Evolutionary conservation across 2,113 vertebrate genomes (phyloP).

Genomic region (Oncorhynchus kisutch): DNA sequence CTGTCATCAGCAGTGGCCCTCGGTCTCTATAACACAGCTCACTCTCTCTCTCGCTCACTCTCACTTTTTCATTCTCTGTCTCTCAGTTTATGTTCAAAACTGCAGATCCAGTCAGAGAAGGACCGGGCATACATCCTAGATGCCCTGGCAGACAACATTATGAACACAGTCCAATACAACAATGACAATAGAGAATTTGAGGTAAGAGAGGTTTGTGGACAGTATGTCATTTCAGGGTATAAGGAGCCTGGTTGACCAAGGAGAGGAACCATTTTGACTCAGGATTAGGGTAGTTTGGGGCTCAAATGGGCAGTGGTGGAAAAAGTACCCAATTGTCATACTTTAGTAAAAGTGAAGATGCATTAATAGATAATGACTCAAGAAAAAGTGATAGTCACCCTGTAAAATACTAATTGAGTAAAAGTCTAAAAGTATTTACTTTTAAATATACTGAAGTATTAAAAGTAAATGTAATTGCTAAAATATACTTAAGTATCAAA

Average conservation of each 20-base stretch:
- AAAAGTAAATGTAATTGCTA: too few relatives aligned
- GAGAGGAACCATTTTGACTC: background rate
- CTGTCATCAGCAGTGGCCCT: background rate
- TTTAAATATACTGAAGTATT: too few relatives aligned
- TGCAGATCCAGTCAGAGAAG: conserved; percentile 57
- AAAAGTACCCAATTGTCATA: too few relatives aligned
- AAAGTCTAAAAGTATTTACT: too few relatives aligned
- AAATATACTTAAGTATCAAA: too few relatives aligned
- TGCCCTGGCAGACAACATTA: conserved; percentile 65
- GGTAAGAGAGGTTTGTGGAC: conserved; percentile 38
- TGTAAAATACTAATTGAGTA: too few relatives aligned
- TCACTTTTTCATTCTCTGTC: background rate
- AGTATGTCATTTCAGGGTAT: background rate
- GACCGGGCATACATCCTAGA: conserved; percentile 65
- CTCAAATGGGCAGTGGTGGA: background rate
- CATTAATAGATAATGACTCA: too few relatives aligned
- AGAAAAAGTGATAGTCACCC: too few relatives aligned
- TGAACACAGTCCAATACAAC: conserved; percentile 70
- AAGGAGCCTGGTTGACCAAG: too few relatives aligned
- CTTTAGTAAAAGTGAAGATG: too few relatives aligned
- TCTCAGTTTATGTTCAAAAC: conserved; percentile 64
- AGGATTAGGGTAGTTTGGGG: background rate
- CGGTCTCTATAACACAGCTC: background rate
- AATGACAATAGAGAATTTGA: conserved; percentile 66
- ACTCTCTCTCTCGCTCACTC: background rate